Evolutionary conservation across 2,113 vertebrate genomes (phyloP).

Genomic region (Brachypteracias leptosomus): DNA sequence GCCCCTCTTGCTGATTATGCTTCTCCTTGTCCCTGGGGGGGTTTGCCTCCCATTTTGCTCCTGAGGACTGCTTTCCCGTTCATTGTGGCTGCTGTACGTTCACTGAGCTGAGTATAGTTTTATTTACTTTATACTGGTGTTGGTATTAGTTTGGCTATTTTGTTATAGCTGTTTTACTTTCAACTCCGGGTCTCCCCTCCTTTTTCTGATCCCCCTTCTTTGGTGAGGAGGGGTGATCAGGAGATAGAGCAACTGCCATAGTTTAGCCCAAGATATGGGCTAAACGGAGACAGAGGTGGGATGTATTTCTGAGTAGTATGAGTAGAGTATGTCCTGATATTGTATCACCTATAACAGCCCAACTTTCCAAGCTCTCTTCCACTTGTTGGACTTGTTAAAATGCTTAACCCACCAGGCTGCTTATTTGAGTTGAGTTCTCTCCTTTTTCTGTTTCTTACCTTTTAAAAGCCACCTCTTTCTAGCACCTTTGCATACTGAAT

Average conservation of each 20-base stretch:
- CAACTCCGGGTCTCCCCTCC: not conserved
- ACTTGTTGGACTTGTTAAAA: not conserved
- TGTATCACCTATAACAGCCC: not conserved
- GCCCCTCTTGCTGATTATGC: not conserved
- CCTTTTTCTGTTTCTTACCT: not conserved
- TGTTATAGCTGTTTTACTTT: not conserved
- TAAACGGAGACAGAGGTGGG: not conserved
- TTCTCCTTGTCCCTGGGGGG: not conserved
- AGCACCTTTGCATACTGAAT: not conserved
- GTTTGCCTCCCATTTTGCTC: not conserved
- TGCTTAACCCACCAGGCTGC: not conserved
- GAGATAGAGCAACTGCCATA: not conserved
- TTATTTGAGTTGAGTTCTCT: not conserved
- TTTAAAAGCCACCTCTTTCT: not conserved
- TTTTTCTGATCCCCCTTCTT: not conserved
- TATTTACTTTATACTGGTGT: not conserved
- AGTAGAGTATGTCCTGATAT: not conserved
- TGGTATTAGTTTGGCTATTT: not conserved
- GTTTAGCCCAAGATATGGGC: not conserved
- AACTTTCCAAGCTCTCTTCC: not conserved
- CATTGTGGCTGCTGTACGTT: not conserved
- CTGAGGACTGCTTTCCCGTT: not conserved
- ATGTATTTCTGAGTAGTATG: not conserved
- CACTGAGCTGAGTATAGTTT: not conserved
- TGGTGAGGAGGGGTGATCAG: not conserved